These are phyloP conservation scores for Agrypnus murinus DNA, from an alignment of 2,888 invertebrate genomes.

Conservation along the genomic window DNA sequence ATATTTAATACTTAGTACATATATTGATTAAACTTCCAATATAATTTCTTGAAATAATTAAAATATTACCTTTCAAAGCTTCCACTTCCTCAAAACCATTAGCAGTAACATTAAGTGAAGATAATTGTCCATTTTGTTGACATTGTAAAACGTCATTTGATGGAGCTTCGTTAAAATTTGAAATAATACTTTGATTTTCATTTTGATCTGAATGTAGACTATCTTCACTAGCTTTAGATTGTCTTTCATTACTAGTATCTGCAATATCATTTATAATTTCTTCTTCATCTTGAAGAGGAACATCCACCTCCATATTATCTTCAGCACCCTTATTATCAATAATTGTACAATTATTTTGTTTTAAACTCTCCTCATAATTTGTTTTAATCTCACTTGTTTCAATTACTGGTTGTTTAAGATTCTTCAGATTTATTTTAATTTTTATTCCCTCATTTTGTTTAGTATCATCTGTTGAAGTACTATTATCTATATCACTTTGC, in stretches of 20 bases:
- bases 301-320: constrained; percentile 19
- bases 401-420: constrained; percentile 33
- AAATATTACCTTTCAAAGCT: constrained; percentile 37
- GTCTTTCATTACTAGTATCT: constrained; percentile 1
- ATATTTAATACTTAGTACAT: too few species aligned
- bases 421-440: constrained; percentile 50
- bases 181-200: neutral
- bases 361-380: neutral
- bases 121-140: constrained; percentile 8
- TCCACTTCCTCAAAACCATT: constrained; percentile 23
- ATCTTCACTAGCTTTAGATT: neutral
- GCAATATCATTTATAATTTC: constrained; percentile 21
- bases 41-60: neutral
- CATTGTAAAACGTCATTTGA: constrained; percentile 29
- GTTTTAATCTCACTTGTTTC: neutral
- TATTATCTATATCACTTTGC: neutral
- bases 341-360: neutral
- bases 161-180: constrained; percentile 3
- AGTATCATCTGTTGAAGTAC: too few species aligned
- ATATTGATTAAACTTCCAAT: too few species aligned
- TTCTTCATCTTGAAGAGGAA: constrained; percentile 6
- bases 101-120: constrained; percentile 1
- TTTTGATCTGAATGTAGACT: neutral
- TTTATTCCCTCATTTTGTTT: constrained; percentile 38
- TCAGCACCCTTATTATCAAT: constrained; percentile 19